Evolutionary conservation across 2,888 invertebrate genomes (phyloP).

Genomic region (Beris chalybata): DNA sequence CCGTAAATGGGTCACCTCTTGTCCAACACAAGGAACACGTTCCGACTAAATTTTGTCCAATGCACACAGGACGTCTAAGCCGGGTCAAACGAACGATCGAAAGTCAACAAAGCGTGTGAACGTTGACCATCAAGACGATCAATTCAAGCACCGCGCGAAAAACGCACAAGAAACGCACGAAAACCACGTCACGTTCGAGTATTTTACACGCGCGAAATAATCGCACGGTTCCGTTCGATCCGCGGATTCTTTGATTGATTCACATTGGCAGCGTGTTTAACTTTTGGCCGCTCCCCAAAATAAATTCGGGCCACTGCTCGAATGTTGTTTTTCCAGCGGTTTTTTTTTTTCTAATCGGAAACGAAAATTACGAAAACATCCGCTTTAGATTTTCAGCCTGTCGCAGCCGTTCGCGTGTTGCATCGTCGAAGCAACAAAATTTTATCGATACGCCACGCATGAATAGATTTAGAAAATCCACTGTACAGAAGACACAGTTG

Average conservation of each 20-base stretch:
- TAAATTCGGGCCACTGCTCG: neutral
- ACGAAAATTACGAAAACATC: no score
- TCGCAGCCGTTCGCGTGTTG: no score
- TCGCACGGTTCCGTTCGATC: no score
- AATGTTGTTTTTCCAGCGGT: no score
- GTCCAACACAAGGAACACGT: slow-evolving; percentile 22
- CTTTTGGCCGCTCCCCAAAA: slow-evolving; percentile 26
- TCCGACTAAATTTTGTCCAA: slow-evolving; percentile 16
- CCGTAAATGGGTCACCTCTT: slow-evolving; percentile 37
- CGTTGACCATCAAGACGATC: neutral
- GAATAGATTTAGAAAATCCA: no score
- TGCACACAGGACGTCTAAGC: neutral
- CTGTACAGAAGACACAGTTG: no score
- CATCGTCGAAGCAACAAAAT: no score
- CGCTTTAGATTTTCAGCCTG: no score
- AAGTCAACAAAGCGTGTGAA: neutral
- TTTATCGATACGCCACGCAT: no score
- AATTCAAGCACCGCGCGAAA: neutral
- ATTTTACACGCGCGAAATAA: neutral
- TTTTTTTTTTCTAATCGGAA: no score
- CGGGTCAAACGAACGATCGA: neutral
- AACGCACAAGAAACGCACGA: neutral
- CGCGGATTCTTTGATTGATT: no score
- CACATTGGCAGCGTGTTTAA: neutral
- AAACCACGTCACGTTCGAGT: neutral